Base-by-base conservation (phyloP, 30 jellyfish, hydroid and myxozoan species). In the Rhopilema esculentum region DNA sequence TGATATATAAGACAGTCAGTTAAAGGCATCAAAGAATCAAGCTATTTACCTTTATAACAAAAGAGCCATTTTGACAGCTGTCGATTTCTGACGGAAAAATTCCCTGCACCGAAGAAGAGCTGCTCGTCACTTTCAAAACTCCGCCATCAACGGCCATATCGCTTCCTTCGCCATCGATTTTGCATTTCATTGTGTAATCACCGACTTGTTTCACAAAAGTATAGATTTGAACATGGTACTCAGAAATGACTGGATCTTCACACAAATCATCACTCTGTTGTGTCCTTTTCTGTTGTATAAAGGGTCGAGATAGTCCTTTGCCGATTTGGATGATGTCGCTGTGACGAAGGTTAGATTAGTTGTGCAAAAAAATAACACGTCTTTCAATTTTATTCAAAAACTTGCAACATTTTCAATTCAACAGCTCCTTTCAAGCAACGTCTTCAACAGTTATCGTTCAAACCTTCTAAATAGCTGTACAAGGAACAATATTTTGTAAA, bases 41-140 rank as follows among this genome's bases (percentile, higher is more conserved):
- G 6, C 6, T 2, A 12, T 40, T 40, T 63, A 80, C 90, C 82
- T 1, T 65, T 0, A 80, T 19, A 28, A 67, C 26, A 21, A 80
- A 6, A 4, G 90, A 16, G 20, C 53, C 82, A 66, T 66, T 80
- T 18, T 64, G 30, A 27, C 90, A 80, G 52, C 66, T 63, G 79
- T 31, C 69, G 18, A 73, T 73, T 0, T 50, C 23, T 0, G 84
- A 25, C 17, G 84, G 84, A 25, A 73, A 48, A 29, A 73, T 73
- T 50, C 4, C 33, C 17, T 0, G 50, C n/a, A 73, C 84, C 18
- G 71, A 9, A 21, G 70, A 30, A 68, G 49, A 8, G 63, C 49
- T 27, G 76, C 84, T 83, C 20, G 52, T 72, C 7, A 73, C 93
- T 18, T 61, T 29, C 50, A 84, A 19, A 20, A 16, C 64, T 15